Conservation (phyloP, 2,888 invertebrate species). For the Crossocerus cetratus region DNA sequence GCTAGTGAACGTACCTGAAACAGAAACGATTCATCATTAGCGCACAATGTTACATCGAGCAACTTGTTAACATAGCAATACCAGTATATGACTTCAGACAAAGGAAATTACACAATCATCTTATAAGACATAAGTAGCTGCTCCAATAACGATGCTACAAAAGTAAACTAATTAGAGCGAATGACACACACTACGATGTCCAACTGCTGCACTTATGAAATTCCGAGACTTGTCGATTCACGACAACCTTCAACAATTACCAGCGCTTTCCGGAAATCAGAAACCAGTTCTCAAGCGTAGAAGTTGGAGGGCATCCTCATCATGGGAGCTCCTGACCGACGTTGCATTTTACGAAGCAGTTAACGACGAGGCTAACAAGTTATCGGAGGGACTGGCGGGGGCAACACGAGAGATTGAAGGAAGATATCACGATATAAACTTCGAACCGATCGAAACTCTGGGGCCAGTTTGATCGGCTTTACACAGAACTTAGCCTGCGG, state of each 20-base stretch:
- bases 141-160: too few species aligned
- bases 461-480: constrained; percentile 59
- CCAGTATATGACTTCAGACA: too few species aligned
- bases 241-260: neutral
- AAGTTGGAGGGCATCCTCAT: neutral
- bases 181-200: too few species aligned
- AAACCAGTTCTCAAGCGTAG: constrained; percentile 10
- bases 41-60: too few species aligned
- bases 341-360: constrained; percentile 57
- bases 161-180: too few species aligned
- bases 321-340: constrained; percentile 28
- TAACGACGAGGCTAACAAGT: constrained; percentile 55
- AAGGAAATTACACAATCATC: too few species aligned
- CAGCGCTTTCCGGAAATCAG: constrained; percentile 7
- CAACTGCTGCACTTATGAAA: too few species aligned
- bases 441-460: constrained; percentile 13
- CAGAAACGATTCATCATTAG: constrained; percentile 5
- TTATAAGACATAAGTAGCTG: too few species aligned
- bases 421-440: constrained; percentile 56
- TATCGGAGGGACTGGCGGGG: constrained; percentile 33
- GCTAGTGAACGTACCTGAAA: constrained; percentile 35
- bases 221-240: too few species aligned
- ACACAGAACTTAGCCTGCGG: constrained; percentile 54
- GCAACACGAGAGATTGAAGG: constrained; percentile 51
- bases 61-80: too few species aligned